Evolutionary conservation across 2,113 vertebrate species (phyloP).

Genomic region (Prietella phreatophila): DNA sequence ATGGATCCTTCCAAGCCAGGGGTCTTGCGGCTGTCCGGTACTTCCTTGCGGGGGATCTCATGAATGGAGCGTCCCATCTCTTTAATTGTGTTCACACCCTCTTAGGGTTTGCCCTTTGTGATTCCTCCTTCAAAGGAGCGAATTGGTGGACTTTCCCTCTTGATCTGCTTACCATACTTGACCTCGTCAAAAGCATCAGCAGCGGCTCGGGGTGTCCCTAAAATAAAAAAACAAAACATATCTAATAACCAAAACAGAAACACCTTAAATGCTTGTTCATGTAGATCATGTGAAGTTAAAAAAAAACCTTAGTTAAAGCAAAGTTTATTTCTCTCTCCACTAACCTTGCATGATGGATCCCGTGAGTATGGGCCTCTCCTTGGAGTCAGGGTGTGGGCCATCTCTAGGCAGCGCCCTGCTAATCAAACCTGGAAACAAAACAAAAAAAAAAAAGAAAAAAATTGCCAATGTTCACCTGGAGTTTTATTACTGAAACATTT

Average conservation of each 20-base stretch:
- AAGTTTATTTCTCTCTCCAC: not conserved
- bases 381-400: conserved; percentile 85
- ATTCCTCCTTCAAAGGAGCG: conserved; percentile 92
- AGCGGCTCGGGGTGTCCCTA: conserved; percentile 91
- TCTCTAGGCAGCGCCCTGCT: conserved; percentile 91
- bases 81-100: conserved; percentile 94
- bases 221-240: conserved; percentile 59
- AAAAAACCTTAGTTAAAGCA: not conserved
- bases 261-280: not conserved
- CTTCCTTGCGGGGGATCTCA: conserved; percentile 92
- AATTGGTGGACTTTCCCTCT: conserved; percentile 90
- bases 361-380: conserved; percentile 85
- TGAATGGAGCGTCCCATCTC: conserved; percentile 98
- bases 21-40: conserved; percentile 84
- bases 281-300: not conserved
- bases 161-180: conserved; percentile 95
- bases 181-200: conserved; percentile 89
- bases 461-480: conserved; percentile 1
- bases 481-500: not conserved
- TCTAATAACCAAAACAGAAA: not conserved
- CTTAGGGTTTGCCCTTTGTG: conserved; percentile 92
- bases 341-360: conserved; percentile 98
- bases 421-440: conserved; percentile 80
- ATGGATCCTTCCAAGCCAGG: conserved; percentile 90
- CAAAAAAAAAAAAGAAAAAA: not conserved